Evolutionary conservation across 2,797 vertebrate genomes (phyloP).

Genomic region (Phalloptychus januarius): DNA sequence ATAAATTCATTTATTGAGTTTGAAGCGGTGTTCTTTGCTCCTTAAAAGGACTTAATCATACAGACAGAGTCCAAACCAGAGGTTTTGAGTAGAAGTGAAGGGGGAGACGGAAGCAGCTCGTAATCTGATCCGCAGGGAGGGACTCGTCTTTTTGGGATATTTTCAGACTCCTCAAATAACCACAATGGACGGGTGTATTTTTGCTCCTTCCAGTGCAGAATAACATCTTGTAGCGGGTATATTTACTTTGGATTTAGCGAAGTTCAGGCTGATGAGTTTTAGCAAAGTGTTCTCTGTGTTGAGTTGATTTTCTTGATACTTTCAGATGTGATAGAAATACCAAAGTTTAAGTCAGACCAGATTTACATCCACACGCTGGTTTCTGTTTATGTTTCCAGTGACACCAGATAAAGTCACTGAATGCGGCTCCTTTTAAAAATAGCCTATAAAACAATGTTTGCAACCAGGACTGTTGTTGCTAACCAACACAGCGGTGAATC

Average conservation of each 20-base stretch:
- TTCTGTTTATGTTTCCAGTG: constrained; percentile 2
- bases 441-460: not conserved
- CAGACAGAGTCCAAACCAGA: constrained; percentile 7
- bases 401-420: not conserved
- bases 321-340: constrained; percentile 1
- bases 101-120: constrained; percentile 39
- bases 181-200: constrained; percentile 68
- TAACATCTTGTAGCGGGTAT: constrained; percentile 52
- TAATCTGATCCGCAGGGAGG: constrained; percentile 56
- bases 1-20: not conserved
- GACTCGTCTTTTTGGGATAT: constrained; percentile 61
- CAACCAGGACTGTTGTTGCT: not conserved
- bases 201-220: constrained; percentile 40
- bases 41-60: constrained; percentile 24
- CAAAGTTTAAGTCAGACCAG: not conserved
- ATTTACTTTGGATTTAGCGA: constrained; percentile 49
- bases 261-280: constrained; percentile 23
- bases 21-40: not conserved
- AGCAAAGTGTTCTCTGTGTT: constrained; percentile 1
- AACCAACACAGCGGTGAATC: constrained; percentile 18
- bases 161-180: constrained; percentile 67
- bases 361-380: constrained; percentile 5
- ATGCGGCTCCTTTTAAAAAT: not conserved
- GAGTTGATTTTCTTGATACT: constrained; percentile 49
- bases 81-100: constrained; percentile 25